Evolutionary conservation across 2,797 vertebrate species (phyloP), one percentile per base, ranked within the genome.

Genomic region (Sebastes alutus): DNA sequence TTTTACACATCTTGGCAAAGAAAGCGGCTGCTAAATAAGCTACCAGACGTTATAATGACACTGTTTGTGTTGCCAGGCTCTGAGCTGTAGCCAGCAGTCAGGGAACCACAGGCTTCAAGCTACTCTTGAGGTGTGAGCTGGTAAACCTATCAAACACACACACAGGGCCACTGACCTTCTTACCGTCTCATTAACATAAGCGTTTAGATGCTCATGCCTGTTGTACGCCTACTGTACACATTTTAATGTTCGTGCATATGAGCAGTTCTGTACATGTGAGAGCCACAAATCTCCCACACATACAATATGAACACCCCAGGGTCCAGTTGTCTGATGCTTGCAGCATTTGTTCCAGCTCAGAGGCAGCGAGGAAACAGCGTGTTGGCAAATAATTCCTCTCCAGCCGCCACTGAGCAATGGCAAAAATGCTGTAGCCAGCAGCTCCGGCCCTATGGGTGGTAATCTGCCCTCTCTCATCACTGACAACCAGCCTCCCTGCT

Each of bases 291-390:
- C 13, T 65, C 42, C 14, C 66, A 55, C 54, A 61, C 46, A 18
- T 66, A 27, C 67, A 54, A 23, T 46, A 63, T 14, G 55, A 2
- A 54, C 84, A 72, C 62, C 80, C 75, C 61, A 11, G 33, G 29
- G 75, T 68, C 75, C 90, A 90, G 86, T 86, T 93, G 89, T 87
- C 80, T 80, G 86, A 80, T 71, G 70, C 80, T 78, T 33, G 75
- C 84, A 89, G 77, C 90, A 92, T 84, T 90, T 93, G 92, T 91
- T 93, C 84, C 77, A 77, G 79, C 78, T 88, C 85, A 78, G 86
- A 75, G 62, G 65, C 78, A 79, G 77, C 84, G 80, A 72, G 78
- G 84, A 92, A 93, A 66, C 83, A 56, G 62, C 65, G 6, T 70
- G 86, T 65, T 86, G 75, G 88, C 79, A 55, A 89, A 86, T 82